Conservation (phyloP, 2,797 vertebrate species). For the Spea hammondii region DNA sequence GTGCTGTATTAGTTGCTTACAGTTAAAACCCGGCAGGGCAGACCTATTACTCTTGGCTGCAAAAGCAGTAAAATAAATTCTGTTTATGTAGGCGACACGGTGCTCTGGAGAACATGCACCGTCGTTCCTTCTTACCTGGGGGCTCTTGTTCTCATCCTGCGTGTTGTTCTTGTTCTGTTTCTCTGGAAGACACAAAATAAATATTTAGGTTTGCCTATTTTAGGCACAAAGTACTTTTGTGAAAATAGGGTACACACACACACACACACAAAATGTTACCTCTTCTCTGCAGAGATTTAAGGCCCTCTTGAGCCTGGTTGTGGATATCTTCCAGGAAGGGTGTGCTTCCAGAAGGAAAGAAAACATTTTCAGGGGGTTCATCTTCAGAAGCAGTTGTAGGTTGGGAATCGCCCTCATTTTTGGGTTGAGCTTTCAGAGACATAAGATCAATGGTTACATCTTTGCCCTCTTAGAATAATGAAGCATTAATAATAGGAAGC, state of each 20-base stretch:
- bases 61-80: too few species aligned
- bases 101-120: neutral
- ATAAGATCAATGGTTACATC: constrained; percentile 24
- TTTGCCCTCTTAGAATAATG: neutral
- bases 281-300: constrained; percentile 88
- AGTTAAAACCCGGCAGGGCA: too few species aligned
- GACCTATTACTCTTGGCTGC: too few species aligned
- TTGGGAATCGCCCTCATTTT: constrained; percentile 68
- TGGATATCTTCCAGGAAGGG: constrained; percentile 86
- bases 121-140: constrained; percentile 74
- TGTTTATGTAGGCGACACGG: too few species aligned
- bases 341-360: constrained; percentile 79
- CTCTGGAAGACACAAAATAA: constrained; percentile 69
- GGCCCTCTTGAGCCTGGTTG: constrained; percentile 84
- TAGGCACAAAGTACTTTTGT: neutral
- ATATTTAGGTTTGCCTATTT: neutral
- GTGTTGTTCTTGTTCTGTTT: constrained; percentile 78
- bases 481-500: neutral
- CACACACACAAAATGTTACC: constrained; percentile 66
- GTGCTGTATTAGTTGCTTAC: too few species aligned
- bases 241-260: neutral
- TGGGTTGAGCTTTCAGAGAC: constrained; percentile 66
- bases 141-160: constrained; percentile 81
- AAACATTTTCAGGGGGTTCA: constrained; percentile 84
- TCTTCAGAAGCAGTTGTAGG: constrained; percentile 71